These are phyloP conservation scores for Dendroctonus valens DNA, from an alignment of 1,140 invertebrate genomes.

Conservation along the genomic window DNA sequence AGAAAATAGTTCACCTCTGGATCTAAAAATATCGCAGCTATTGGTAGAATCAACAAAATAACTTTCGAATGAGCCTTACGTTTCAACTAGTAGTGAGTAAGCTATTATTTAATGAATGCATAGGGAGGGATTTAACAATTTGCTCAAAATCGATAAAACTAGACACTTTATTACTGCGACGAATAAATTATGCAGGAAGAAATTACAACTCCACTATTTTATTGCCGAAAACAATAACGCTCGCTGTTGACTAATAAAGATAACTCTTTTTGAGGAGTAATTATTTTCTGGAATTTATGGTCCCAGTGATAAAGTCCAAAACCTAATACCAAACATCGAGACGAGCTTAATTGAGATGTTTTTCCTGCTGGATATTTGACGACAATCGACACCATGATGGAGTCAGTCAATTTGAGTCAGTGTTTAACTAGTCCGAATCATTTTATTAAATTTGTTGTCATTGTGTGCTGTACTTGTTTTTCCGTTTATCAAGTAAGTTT, in stretches of 20 bases:
- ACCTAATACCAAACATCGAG: background rate
- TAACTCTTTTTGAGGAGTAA: conserved; percentile 8
- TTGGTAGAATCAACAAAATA: conserved; percentile 1
- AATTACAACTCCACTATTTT: background rate
- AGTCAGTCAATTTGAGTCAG: conserved; percentile 42
- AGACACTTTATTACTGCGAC: background rate
- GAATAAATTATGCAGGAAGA: background rate
- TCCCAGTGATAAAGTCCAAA: background rate
- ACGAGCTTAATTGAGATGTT: background rate
- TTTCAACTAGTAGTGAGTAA: background rate
- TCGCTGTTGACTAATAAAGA: background rate
- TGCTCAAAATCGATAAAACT: background rate
- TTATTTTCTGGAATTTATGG: conserved; percentile 18
- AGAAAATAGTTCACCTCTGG: too few relatives aligned
- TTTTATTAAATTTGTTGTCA: conserved; percentile 50
- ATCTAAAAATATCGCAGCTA: too few relatives aligned
- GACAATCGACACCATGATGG: conserved; percentile 21
- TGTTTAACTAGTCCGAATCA: conserved; percentile 52
- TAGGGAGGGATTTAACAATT: background rate
- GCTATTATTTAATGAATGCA: background rate
- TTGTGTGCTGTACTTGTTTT: conserved; percentile 49
- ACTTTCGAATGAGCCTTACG: background rate
- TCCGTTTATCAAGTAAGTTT: conserved; percentile 42
- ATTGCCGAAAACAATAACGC: background rate
- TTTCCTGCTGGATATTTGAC: conserved; percentile 1